Evolutionary conservation across 2,888 invertebrate species (phyloP).

Genomic region (Uloborus plumipes): DNA sequence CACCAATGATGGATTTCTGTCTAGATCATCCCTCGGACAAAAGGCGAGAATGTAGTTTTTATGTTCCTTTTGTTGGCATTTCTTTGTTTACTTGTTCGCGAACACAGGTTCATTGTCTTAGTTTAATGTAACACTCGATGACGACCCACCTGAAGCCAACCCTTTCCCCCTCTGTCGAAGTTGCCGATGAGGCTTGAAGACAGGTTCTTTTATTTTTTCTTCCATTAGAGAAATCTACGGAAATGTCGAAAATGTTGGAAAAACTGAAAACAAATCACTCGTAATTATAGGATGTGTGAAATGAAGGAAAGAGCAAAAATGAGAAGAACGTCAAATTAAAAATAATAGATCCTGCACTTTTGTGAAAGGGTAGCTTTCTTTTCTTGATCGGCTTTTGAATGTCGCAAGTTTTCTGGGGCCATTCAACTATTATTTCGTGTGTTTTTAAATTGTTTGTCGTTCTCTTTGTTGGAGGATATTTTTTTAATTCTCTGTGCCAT

Average conservation of each 20-base stretch:
- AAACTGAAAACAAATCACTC: conserved; percentile 19
- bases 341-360: too few species aligned
- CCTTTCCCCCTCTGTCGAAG: conserved; percentile 21
- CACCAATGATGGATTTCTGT: conserved; percentile 17
- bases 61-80: too few species aligned
- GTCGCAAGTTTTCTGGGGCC: too few species aligned
- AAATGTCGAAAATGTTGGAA: not conserved
- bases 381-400: too few species aligned
- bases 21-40: not conserved
- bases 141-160: not conserved
- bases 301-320: too few species aligned
- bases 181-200: not conserved
- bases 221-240: too few species aligned
- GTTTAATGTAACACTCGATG: not conserved
- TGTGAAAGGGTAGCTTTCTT: too few species aligned
- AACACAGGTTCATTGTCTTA: conserved; percentile 7
- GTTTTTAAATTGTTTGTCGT: too few species aligned
- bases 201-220: not conserved
- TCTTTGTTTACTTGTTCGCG: conserved; percentile 1
- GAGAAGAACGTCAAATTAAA: too few species aligned
- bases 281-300: conserved; percentile 30
- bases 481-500: too few species aligned
- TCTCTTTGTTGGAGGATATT: too few species aligned
- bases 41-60: not conserved
- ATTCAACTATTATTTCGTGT: too few species aligned